Evolutionary conservation across 2,113 vertebrate species (phyloP).

Genomic region (Serinus canaria): DNA sequence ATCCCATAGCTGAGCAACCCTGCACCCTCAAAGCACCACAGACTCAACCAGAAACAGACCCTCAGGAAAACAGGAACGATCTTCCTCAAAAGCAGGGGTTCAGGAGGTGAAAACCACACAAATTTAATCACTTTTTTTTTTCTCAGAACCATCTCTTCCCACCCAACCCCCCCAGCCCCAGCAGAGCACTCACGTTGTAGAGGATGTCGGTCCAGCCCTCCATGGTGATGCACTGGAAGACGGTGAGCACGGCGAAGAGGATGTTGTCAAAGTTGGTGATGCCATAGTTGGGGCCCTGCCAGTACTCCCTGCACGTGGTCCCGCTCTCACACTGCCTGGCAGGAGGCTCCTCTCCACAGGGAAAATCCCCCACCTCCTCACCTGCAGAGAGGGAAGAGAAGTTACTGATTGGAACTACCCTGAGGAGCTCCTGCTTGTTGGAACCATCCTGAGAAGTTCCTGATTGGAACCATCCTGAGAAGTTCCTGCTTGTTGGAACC

Average conservation of each 20-base stretch:
- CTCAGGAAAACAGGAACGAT: background rate
- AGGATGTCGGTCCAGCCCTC: slow-evolving; percentile 98
- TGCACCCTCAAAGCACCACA: background rate
- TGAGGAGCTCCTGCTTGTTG: background rate
- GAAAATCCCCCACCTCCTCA: slow-evolving; percentile 84
- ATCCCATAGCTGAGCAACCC: background rate
- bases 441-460: background rate
- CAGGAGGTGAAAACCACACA: background rate
- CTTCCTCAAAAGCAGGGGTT: background rate
- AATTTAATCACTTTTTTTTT: background rate
- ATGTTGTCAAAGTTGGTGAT: slow-evolving; percentile 99
- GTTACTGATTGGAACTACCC: background rate
- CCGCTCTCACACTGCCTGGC: slow-evolving; percentile 82
- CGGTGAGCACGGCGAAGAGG: slow-evolving; percentile 91
- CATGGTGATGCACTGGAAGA: slow-evolving; percentile 99
- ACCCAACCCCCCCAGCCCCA: background rate
- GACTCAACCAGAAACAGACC: background rate
- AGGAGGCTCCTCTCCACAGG: slow-evolving; percentile 85
- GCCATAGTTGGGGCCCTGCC: slow-evolving; percentile 93
- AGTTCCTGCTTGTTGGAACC: background rate
- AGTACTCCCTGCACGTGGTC: slow-evolving; percentile 83
- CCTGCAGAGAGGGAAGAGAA: slow-evolving; percentile 58
- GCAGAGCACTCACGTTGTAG: slow-evolving; percentile 85
- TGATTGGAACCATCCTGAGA: fast-evolving
- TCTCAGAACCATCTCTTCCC: background rate